Evolutionary conservation across 2,797 vertebrate genomes (phyloP).

Genomic region (Tragopan temminckii): DNA sequence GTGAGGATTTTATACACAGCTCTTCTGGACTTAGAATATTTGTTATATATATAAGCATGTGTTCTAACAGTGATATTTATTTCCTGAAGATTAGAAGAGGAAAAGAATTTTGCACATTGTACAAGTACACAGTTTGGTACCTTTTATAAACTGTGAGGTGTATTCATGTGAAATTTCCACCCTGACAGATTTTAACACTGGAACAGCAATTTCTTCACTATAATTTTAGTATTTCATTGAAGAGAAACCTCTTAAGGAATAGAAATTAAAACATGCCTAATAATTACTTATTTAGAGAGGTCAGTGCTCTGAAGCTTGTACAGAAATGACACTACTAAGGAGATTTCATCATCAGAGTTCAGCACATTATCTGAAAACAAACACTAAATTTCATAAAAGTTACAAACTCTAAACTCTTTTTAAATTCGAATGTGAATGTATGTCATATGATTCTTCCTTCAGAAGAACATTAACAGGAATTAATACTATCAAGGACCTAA

Average conservation of each 20-base stretch:
- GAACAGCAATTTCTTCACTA: not conserved
- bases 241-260: slow-evolving; percentile 1
- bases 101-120: not conserved
- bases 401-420: not conserved
- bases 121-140: not conserved
- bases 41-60: not conserved
- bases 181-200: not conserved
- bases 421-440: not conserved
- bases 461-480: not conserved
- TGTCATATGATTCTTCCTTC: not conserved
- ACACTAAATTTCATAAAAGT: not conserved
- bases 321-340: not conserved
- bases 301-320: not conserved
- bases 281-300: not conserved
- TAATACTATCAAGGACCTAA: not conserved
- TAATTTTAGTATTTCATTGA: not conserved
- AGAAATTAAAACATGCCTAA: not conserved
- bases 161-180: not conserved
- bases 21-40: not conserved
- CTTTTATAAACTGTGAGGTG: not conserved
- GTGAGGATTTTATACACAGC: not conserved
- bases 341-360: not conserved
- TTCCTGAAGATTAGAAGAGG: not conserved
- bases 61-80: not conserved
- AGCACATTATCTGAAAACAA: not conserved